phyloP scores from a whole-genome alignment of 1,140 invertebrate genomes.

The Drosophila nasuta region DNA sequence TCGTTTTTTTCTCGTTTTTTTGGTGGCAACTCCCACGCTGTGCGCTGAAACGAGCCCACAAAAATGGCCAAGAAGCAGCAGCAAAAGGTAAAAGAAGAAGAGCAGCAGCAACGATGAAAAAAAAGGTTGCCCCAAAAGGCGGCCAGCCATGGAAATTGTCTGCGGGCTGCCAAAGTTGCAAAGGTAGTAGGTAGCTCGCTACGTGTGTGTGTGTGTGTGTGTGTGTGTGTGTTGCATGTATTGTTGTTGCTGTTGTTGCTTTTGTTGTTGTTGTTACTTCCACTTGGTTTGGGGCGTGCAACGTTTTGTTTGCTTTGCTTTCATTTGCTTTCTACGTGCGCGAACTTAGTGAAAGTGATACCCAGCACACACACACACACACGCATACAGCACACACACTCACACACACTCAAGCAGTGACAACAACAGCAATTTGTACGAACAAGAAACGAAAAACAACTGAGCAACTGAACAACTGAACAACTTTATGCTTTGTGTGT shows the following conservation, averaged over 20 bases:
- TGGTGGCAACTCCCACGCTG: slow-evolving; percentile 66
- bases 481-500: slow-evolving; percentile 47
- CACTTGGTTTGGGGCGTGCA: slow-evolving; percentile 52
- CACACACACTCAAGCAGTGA: slow-evolving; percentile 46
- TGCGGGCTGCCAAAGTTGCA: slow-evolving; percentile 15
- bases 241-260: slow-evolving; percentile 7
- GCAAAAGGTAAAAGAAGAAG: background rate
- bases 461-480: slow-evolving; percentile 13
- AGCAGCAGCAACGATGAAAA: background rate
- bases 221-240: slow-evolving; percentile 19
- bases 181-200: slow-evolving; percentile 32
- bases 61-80: background rate
- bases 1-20: background rate
- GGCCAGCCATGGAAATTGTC: slow-evolving; percentile 45
- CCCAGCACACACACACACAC: slow-evolving; percentile 34
- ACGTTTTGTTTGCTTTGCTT: slow-evolving; percentile 66
- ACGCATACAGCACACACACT: slow-evolving; percentile 30
- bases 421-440: slow-evolving; percentile 70
- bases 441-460: slow-evolving; percentile 40
- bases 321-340: slow-evolving; percentile 80
- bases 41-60: slow-evolving; percentile 58
- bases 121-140: slow-evolving; percentile 45
- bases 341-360: slow-evolving; percentile 78
- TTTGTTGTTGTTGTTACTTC: slow-evolving; percentile 36
- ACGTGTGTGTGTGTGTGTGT: slow-evolving; percentile 14